phyloP scores from a whole-genome alignment of 2,888 invertebrate species.

The Eumacrocentrus americanus region DNA sequence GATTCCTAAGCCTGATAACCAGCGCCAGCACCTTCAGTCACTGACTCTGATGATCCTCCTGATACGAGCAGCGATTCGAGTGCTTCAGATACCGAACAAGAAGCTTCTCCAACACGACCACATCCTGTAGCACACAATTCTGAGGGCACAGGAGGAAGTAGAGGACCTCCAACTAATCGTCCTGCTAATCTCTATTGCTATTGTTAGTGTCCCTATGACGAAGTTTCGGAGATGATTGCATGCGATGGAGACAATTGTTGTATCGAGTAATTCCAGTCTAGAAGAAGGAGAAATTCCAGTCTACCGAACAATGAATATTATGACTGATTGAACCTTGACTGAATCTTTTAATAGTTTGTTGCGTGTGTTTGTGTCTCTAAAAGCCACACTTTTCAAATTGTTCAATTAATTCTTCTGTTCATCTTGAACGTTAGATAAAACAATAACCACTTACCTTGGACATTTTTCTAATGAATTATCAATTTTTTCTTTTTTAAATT shows the following conservation, averaged over 20 bases:
- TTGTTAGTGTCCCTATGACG: slow-evolving; percentile 89
- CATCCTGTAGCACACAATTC: not conserved
- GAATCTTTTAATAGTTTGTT: no score
- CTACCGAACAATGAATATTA: slow-evolving; percentile 49
- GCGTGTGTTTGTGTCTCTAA: no score
- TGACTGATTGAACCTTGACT: slow-evolving; percentile 51
- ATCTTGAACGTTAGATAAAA: no score
- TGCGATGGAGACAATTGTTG: slow-evolving; percentile 89
- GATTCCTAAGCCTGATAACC: slow-evolving; percentile 43
- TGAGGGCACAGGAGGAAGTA: not conserved
- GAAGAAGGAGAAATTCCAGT: slow-evolving; percentile 65
- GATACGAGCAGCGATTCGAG: slow-evolving; percentile 55
- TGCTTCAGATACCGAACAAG: slow-evolving; percentile 49
- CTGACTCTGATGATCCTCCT: slow-evolving; percentile 49
- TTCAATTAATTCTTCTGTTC: no score
- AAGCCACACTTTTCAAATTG: no score
- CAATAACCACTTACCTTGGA: no score
- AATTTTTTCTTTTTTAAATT: no score
- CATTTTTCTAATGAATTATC: no score
- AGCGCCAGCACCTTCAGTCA: slow-evolving; percentile 53
- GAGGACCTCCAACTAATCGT: not conserved
- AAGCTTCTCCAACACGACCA: slow-evolving; percentile 34
- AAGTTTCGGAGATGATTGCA: slow-evolving; percentile 92
- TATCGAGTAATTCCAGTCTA: slow-evolving; percentile 99
- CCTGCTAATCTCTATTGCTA: slow-evolving; percentile 79